Conservation (phyloP, 2,888 invertebrate species). For the Drosophila bunnanda region DNA sequence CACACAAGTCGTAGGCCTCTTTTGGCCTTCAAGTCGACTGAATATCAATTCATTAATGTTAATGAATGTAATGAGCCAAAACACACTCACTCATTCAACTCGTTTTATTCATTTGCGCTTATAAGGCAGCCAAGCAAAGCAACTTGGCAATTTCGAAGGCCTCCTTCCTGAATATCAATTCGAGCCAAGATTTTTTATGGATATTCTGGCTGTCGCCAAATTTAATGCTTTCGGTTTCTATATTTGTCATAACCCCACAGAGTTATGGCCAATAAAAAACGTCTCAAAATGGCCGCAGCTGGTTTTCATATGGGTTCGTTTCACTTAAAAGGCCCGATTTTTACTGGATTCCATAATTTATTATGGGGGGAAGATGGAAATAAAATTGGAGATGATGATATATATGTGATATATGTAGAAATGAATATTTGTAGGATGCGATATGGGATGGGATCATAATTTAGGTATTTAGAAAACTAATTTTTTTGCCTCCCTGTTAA, state of each 20-base stretch:
- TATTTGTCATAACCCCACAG: slow-evolving; percentile 72
- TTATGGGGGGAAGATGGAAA: slow-evolving; percentile 14
- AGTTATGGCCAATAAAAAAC: slow-evolving; percentile 71
- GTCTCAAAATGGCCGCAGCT: slow-evolving; percentile 78
- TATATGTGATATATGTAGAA: not conserved
- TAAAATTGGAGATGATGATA: not conserved
- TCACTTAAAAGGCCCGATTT: slow-evolving; percentile 10
- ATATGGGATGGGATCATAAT: not conserved
- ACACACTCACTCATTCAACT: slow-evolving; percentile 25
- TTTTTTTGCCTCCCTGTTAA: too few relatives aligned
- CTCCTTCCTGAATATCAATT: slow-evolving; percentile 62
- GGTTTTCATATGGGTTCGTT: slow-evolving; percentile 52
- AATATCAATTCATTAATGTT: slow-evolving; percentile 44
- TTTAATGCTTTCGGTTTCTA: slow-evolving; percentile 74
- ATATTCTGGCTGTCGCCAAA: slow-evolving; percentile 64
- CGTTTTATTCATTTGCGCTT: slow-evolving; percentile 44
- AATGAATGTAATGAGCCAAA: slow-evolving; percentile 46
- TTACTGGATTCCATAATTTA: not conserved
- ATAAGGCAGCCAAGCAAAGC: slow-evolving; percentile 29
- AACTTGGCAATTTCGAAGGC: slow-evolving; percentile 49
- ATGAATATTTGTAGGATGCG: not conserved
- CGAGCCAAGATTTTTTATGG: slow-evolving; percentile 57
- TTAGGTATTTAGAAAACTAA: not conserved
- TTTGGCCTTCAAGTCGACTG: slow-evolving; percentile 31
- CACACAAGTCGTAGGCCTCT: slow-evolving; percentile 29